Percentiles rank a stretch among this genome's conserved stretches.
phyloP scores from a whole-genome alignment of 2,888 invertebrate genomes.

The Patella pellucida region DNA sequence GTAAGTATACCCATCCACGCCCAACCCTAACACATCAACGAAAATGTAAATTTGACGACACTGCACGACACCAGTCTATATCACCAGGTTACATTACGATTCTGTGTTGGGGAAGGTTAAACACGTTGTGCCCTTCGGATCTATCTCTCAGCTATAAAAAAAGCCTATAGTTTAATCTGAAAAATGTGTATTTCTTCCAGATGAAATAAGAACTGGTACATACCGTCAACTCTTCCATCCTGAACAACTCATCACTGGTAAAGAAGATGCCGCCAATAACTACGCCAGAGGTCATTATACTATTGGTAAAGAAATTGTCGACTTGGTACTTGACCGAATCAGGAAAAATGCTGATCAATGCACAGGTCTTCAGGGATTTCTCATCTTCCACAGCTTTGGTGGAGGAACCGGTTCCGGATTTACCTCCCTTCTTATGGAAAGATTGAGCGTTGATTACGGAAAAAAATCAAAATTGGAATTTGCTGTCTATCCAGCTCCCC shows the following conservation, averaged over 20 bases:
- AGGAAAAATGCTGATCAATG: slow-evolving; percentile 1
- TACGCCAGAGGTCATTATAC: slow-evolving; percentile 6
- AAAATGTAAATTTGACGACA: no score
- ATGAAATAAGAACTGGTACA: not conserved
- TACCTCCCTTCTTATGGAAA: slow-evolving; percentile 4
- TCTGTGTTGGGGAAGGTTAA: no score
- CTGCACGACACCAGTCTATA: no score
- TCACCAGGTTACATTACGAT: no score
- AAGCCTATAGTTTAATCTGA: no score
- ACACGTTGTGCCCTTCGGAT: no score
- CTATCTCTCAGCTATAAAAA: no score
- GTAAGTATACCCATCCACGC: no score
- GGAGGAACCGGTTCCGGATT: slow-evolving; percentile 5
- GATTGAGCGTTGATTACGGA: slow-evolving; percentile 1
- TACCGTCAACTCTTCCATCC: slow-evolving; percentile 6
- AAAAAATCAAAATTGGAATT: slow-evolving; percentile 5
- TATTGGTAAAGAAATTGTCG: not conserved
- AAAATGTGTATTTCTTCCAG: not conserved
- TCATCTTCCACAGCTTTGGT: slow-evolving; percentile 3
- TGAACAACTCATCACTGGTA: slow-evolving; percentile 6
- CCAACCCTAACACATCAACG: no score
- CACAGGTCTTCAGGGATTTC: slow-evolving; percentile 1
- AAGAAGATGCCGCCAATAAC: slow-evolving; percentile 7
- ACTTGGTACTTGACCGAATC: not conserved
- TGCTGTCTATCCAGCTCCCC: not conserved